A percentile compares a stretch with the other conserved stretches of the same genome.
These are phyloP conservation scores for Prosopocoilus inquinatus DNA, from an alignment of 2,888 invertebrate species.

Conservation along the genomic window DNA sequence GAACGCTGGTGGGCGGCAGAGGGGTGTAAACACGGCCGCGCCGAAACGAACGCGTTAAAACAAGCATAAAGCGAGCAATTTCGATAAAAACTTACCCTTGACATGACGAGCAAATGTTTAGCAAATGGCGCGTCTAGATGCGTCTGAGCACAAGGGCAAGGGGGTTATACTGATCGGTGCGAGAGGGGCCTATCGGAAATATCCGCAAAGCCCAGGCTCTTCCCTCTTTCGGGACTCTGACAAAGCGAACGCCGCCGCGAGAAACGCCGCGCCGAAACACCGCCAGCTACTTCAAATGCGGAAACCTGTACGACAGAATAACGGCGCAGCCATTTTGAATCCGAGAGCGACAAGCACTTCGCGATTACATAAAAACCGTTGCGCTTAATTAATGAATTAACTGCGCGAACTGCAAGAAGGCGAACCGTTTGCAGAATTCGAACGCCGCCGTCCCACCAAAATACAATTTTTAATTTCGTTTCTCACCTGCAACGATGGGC, in stretches of 20 bases:
- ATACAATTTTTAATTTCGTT: conserved; percentile 9
- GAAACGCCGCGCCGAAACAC: background rate
- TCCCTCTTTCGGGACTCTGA: background rate
- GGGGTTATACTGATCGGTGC: conserved; percentile 37
- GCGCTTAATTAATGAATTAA: background rate
- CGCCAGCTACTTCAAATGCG: background rate
- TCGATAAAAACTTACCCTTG: conserved; percentile 48
- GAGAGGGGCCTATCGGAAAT: conserved; percentile 35
- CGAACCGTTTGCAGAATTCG: background rate
- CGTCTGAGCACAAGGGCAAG: conserved; percentile 47
- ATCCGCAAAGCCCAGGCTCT: conserved; percentile 39
- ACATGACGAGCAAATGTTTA: conserved; percentile 50
- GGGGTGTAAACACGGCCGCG: background rate
- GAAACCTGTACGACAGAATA: background rate
- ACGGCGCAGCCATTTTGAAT: conserved; percentile 19
- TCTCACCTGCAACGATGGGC: conserved; percentile 17
- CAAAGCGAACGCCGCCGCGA: background rate
- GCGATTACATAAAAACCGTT: background rate
- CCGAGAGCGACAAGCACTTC: background rate
- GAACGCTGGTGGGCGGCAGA: no score
- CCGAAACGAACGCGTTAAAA: background rate
- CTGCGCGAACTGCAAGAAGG: no score
- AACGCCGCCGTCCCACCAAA: background rate
- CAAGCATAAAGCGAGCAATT: background rate
- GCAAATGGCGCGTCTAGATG: conserved; percentile 52